phyloP scores from a whole-genome alignment of 2,113 vertebrate species.

The Taurulus bubalis region DNA sequence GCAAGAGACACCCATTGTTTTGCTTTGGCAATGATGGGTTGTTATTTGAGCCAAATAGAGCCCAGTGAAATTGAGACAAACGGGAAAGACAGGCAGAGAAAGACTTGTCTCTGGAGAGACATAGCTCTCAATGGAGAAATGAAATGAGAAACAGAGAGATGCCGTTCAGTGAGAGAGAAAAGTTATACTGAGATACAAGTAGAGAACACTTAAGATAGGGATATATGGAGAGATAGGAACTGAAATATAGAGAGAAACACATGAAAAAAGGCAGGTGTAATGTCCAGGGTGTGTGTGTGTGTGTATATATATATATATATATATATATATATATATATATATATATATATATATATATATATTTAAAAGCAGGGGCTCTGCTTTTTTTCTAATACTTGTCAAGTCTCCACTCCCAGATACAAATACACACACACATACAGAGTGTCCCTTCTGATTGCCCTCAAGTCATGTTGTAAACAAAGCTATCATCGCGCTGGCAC shows the following conservation, averaged over 20 bases:
- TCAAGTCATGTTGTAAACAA: conserved; percentile 56
- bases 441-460: conserved; percentile 29
- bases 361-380: neutral
- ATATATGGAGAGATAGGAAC: neutral
- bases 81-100: neutral
- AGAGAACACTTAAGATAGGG: neutral
- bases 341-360: no score
- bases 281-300: neutral
- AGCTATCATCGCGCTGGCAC: conserved; percentile 57
- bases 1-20: conserved; percentile 1
- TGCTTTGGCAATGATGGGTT: conserved; percentile 27
- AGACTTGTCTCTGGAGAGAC: neutral
- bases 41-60: conserved; percentile 22
- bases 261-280: neutral
- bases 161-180: neutral
- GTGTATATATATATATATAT: no score
- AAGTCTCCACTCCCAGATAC: neutral
- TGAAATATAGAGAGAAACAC: neutral
- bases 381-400: conserved; percentile 22
- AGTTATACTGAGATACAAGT: neutral
- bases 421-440: neutral
- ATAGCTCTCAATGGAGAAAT: conserved; percentile 14
- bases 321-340: no score
- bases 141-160: neutral
- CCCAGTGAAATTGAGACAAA: conserved; percentile 25